Percentiles rank a stretch among this genome's conserved stretches.
Evolutionary conservation across 2,113 vertebrate genomes (phyloP).

Genomic region (Larimichthys polyactis): DNA sequence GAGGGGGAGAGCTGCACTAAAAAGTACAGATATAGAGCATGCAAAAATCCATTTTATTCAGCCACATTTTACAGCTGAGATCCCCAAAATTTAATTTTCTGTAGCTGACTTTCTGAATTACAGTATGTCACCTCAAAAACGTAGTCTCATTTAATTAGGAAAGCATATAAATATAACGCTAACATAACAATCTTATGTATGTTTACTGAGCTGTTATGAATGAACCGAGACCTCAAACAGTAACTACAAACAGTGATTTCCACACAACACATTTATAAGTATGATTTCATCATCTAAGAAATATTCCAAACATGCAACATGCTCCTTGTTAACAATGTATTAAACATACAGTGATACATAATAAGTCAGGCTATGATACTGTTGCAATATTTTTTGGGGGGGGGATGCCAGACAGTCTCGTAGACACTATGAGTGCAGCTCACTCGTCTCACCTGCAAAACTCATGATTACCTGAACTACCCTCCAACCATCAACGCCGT

Average conservation of each 20-base stretch:
- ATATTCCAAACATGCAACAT: neutral
- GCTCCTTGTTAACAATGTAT: neutral
- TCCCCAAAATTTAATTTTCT: neutral
- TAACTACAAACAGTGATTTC: slow-evolving; percentile 14
- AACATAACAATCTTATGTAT: neutral
- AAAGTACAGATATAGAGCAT: neutral
- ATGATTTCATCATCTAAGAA: slow-evolving; percentile 16
- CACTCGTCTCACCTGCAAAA: slow-evolving; percentile 49
- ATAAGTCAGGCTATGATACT: neutral
- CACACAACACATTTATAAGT: neutral
- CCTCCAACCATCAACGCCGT: neutral
- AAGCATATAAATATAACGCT: neutral
- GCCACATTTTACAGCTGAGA: neutral
- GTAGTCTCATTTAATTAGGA: neutral
- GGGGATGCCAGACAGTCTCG: slow-evolving; percentile 7
- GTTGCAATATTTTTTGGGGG: neutral
- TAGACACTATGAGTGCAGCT: slow-evolving; percentile 15
- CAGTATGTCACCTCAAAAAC: slow-evolving; percentile 1
- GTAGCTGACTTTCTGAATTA: neutral
- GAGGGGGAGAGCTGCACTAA: neutral
- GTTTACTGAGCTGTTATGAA: neutral
- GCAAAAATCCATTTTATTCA: neutral
- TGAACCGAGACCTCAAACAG: too few species aligned
- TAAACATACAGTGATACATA: neutral
- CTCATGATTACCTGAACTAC: slow-evolving; percentile 42